Percentiles rank a stretch among this genome's conserved stretches.
Conservation (phyloP, 2,797 vertebrate species). For the Pangasius krempfi region DNA sequence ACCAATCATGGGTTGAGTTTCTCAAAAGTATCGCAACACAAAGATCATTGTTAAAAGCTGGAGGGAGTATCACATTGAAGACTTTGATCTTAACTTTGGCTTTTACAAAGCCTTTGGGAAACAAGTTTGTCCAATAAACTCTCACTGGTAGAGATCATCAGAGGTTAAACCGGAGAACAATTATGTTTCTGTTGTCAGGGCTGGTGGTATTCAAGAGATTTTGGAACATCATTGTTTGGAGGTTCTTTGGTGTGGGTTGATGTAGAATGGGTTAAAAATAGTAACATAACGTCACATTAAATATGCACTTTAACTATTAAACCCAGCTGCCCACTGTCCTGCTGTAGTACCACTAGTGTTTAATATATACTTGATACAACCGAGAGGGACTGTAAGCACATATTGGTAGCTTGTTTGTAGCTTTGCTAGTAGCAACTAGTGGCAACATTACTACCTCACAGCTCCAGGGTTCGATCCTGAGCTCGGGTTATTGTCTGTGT, state of each 20-base stretch:
- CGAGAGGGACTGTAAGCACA: not conserved
- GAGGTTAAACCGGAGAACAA: conserved; percentile 14
- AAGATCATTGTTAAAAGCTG: conserved; percentile 6
- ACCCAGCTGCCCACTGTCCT: not conserved
- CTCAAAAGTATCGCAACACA: not conserved
- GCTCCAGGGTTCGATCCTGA: not conserved
- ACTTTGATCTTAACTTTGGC: conserved; percentile 1
- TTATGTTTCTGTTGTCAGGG: not conserved
- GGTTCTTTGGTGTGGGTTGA: conserved; percentile 17
- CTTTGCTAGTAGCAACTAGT: not conserved
- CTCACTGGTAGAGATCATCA: not conserved
- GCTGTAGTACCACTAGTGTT: not conserved
- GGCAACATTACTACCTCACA: not conserved
- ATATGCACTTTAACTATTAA: not conserved
- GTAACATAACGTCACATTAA: not conserved
- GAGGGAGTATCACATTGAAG: not conserved
- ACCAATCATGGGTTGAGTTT: not conserved
- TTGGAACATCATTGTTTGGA: not conserved
- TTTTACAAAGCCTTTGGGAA: not conserved
- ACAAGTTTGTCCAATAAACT: conserved; percentile 6
- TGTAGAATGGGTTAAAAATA: conserved; percentile 11
- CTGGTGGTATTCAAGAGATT: not conserved
- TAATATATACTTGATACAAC: too few relatives aligned
- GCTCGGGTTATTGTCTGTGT: not conserved
- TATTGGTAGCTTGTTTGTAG: not conserved